Conservation (phyloP, 2,113 vertebrate genomes). For the Amphiprion ocellaris region DNA sequence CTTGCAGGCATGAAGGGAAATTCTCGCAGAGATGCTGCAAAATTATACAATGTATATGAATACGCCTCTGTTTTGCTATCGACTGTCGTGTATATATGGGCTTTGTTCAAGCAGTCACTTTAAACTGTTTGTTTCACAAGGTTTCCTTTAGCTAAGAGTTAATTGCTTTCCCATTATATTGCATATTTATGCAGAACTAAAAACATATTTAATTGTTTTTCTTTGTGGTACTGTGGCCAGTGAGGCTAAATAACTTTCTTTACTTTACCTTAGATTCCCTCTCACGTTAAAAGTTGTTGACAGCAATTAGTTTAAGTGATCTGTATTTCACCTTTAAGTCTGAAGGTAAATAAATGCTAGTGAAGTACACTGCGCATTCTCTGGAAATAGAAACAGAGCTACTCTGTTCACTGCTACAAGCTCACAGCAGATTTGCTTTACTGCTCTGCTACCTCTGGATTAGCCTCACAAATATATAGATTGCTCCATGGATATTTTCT, state of each 20-base stretch:
- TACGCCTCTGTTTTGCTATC: conserved; percentile 35
- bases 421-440: conserved; percentile 27
- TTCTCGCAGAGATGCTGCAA: conserved; percentile 9
- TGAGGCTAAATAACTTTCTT: conserved; percentile 50
- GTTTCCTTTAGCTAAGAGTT: not conserved
- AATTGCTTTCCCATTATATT: conserved; percentile 22
- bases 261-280: conserved; percentile 45
- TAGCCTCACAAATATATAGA: conserved; percentile 9
- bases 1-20: not conserved
- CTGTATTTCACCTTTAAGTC: conserved; percentile 59
- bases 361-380: conserved; percentile 21
- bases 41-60: conserved; percentile 32
- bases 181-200: not conserved
- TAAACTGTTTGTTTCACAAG: conserved; percentile 30
- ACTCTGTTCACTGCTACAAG: conserved; percentile 13
- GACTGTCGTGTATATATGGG: conserved; percentile 14
- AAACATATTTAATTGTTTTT: not conserved
- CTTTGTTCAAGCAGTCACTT: conserved; percentile 26
- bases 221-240: conserved; percentile 12
- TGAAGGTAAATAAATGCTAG: conserved; percentile 34
- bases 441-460: conserved; percentile 24
- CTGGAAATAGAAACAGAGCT: conserved; percentile 24
- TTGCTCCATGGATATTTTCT: not conserved
- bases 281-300: conserved; percentile 35
- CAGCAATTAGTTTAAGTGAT: conserved; percentile 57